Evolutionary conservation across 1,140 invertebrate genomes (phyloP), one percentile per base, ranked within the genome.

Genomic region (Holotrichia oblita): DNA sequence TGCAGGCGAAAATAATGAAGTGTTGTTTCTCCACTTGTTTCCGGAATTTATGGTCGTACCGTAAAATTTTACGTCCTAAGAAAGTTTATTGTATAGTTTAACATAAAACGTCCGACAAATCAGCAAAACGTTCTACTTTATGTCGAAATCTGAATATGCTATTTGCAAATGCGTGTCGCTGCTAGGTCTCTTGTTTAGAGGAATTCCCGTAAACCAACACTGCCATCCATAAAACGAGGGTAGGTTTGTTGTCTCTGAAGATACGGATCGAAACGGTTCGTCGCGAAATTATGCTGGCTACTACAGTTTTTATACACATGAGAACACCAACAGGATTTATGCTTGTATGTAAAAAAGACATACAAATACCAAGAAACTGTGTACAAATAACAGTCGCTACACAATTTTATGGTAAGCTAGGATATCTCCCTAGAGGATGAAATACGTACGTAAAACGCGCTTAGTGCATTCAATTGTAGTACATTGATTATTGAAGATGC

Each of bases 1-100:
- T 34, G 61, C 27, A 69, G 61, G 27, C 61, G 61, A 69, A 69
- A 69, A 69, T 69, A 69, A 69, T 69, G 61, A 69, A 69, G 61
- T 69, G 61, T 9, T 22, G 61, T 69, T 69, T 69, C 61, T 69
- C 61, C 61, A 69, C 61, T 69, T 69, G 61, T 69, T 69, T 69
- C 61, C 17, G 22, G 22, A 34, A 69, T 69, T 69, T 69, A 69
- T 69, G 61, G 61, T 69, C 61, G 61, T 69, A 34, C 61, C 61
- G 61, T 69, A 69, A 69, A 69, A 69, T 34, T 69, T 69, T 69
- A 69, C 61, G 61, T 34, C 61, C 27, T 7, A 34, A 69, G 61
- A 34, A 69, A 34, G 17, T 69, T 69, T 69, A 69, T 69, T 69
- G 61, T 69, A 69, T 69, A 69, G 61, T 69, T 69, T 22, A 27